Conservation (phyloP, 2,888 invertebrate species). For the Oligia strigilis region DNA sequence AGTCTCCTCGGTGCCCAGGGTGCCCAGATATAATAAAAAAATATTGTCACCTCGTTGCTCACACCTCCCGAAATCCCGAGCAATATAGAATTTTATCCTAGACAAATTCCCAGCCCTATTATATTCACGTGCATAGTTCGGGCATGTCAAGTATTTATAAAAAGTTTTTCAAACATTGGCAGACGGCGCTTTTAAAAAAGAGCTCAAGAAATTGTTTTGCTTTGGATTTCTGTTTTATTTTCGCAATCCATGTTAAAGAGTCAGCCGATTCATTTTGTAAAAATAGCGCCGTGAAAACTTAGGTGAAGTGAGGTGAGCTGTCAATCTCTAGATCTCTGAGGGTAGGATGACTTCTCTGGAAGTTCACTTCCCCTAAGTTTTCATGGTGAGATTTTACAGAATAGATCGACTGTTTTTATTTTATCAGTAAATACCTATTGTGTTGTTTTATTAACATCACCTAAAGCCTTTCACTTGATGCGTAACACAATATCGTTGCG, state of each 20-base stretch:
- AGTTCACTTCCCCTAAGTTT: too few species aligned
- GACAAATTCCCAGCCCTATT: slow-evolving; percentile 60
- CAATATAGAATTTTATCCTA: slow-evolving; percentile 63
- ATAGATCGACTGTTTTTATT: background rate
- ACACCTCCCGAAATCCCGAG: slow-evolving; percentile 47
- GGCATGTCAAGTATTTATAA: slow-evolving; percentile 12
- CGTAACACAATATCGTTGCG: background rate
- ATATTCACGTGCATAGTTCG: slow-evolving; percentile 63
- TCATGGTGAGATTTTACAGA: background rate
- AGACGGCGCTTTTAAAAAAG: background rate
- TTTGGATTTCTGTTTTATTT: background rate
- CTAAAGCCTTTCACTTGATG: slow-evolving; percentile 20
- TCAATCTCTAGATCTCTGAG: too few species aligned
- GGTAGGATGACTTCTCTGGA: too few species aligned
- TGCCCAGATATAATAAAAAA: background rate
- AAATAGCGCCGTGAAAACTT: too few species aligned
- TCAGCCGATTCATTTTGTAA: background rate
- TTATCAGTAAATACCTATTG: background rate
- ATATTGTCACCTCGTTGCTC: background rate
- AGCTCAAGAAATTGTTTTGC: background rate
- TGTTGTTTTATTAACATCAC: slow-evolving; percentile 2
- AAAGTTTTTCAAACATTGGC: background rate
- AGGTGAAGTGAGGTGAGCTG: too few species aligned
- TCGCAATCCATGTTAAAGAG: background rate
- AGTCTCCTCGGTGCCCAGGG: background rate